Percentiles rank a stretch among this genome's conserved stretches.
Evolutionary conservation across 2,888 invertebrate species (phyloP).

Genomic region (Drosophila acutilabella): DNA sequence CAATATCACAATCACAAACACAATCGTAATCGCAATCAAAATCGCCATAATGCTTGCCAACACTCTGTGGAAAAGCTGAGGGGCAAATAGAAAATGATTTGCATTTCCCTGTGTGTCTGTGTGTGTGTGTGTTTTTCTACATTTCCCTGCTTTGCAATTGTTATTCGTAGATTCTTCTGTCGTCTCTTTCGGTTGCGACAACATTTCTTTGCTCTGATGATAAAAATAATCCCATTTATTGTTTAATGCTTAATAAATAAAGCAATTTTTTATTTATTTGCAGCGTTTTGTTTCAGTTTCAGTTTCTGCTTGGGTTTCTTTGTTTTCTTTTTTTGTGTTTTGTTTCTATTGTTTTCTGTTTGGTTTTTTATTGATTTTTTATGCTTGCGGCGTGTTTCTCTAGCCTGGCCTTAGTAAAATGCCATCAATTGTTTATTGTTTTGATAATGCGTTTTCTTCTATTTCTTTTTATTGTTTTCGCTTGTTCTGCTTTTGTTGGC

Average conservation of each 20-base stretch:
- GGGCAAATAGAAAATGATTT: conserved; percentile 63
- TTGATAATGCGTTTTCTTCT: conserved; percentile 67
- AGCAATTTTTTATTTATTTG: conserved; percentile 78
- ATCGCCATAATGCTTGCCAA: conserved; percentile 48
- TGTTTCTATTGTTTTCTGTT: conserved; percentile 32
- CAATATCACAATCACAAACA: conserved; percentile 40
- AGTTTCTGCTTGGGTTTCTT: conserved; percentile 5
- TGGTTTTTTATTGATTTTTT: conserved; percentile 48
- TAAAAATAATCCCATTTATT: conserved; percentile 79
- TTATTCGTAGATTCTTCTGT: conserved; percentile 19
- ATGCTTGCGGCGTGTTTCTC: conserved; percentile 38
- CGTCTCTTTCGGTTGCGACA: conserved; percentile 16
- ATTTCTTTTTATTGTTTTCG: conserved; percentile 53
- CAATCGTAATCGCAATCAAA: conserved; percentile 35
- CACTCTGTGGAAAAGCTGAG: conserved; percentile 34
- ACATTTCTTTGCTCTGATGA: conserved; percentile 48
- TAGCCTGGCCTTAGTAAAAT: conserved; percentile 61
- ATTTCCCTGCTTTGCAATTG: conserved; percentile 47
- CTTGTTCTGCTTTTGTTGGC: conserved; percentile 18
- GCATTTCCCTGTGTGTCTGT: conserved; percentile 61
- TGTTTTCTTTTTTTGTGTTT: conserved; percentile 20
- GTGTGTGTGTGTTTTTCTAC: conserved; percentile 4
- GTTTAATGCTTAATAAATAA: conserved; percentile 81
- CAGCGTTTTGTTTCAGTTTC: conserved; percentile 52
- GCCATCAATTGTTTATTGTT: conserved; percentile 79